A percentile compares a stretch with the other conserved stretches of the same genome.
Evolutionary conservation across 92 coral and sea anemone genomes (phyloP).

Genomic region (Pocillopora meandrina): DNA sequence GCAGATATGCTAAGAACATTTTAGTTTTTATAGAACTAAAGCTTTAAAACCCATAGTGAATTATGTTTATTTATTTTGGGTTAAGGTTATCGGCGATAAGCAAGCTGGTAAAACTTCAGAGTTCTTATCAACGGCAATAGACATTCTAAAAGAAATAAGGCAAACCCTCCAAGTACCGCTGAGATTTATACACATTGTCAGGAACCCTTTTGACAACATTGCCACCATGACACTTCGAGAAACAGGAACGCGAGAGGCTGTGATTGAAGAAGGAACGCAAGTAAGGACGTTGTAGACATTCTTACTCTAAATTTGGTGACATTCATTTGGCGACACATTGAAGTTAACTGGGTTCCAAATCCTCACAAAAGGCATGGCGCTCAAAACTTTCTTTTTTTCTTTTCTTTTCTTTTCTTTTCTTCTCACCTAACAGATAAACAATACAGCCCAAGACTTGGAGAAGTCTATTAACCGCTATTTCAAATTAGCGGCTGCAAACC

Average conservation of each 20-base stretch:
- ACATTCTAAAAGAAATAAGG: conserved; percentile 9
- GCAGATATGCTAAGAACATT: too few species aligned
- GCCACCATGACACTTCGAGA: conserved; percentile 37
- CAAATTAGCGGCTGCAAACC: background rate
- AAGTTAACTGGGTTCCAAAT: too few species aligned
- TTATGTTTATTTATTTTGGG: background rate
- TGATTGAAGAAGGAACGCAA: background rate
- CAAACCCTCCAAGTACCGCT: conserved; percentile 24
- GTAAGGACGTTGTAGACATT: background rate
- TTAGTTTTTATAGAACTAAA: too few species aligned
- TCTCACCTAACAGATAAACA: background rate
- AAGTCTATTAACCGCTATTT: background rate
- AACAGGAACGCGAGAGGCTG: background rate
- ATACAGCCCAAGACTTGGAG: background rate
- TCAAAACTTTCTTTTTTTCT: background rate
- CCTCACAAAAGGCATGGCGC: too few species aligned
- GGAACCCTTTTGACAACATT: conserved; percentile 52
- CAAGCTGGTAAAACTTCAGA: conserved; percentile 47
- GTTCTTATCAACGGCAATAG: too few species aligned
- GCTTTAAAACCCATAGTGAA: too few species aligned
- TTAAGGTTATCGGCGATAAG: conserved; percentile 68
- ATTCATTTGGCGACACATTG: too few species aligned
- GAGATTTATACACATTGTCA: conserved; percentile 37
- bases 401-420: background rate
- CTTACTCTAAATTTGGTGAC: too few species aligned